Percentiles rank a stretch among this genome's conserved stretches.
Evolutionary conservation across 2,113 vertebrate genomes (phyloP).

Genomic region (Clinocottus analis): DNA sequence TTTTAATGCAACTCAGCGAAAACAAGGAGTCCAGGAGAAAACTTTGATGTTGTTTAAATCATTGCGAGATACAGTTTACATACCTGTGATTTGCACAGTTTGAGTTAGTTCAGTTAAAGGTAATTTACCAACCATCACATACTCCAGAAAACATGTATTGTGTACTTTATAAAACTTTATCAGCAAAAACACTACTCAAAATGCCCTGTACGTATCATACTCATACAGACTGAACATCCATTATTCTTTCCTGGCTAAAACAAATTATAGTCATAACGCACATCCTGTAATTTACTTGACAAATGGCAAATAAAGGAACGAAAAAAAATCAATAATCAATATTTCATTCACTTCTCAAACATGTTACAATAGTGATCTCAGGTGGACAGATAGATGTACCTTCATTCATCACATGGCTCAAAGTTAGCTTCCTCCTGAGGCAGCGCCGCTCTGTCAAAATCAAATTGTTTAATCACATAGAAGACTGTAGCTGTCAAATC

Average conservation of each 20-base stretch:
- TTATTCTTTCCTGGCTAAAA: not conserved
- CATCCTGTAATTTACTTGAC: not conserved
- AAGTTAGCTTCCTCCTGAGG: not conserved
- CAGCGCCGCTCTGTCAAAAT: not conserved
- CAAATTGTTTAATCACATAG: not conserved
- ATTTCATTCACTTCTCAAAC: not conserved
- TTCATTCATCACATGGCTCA: not conserved
- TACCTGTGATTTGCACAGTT: conserved; percentile 14
- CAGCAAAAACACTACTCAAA: not conserved
- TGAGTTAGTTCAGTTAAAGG: not conserved
- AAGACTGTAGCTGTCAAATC: not conserved
- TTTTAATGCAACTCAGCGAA: not conserved
- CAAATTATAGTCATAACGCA: not conserved
- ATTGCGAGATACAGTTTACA: not conserved
- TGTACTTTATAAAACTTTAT: not conserved
- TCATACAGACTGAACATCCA: not conserved
- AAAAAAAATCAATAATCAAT: not conserved
- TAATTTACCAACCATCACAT: not conserved
- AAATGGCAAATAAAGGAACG: not conserved
- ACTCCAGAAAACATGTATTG: not conserved
- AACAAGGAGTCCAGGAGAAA: conserved; percentile 1
- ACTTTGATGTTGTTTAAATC: conserved; percentile 12
- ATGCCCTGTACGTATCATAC: not conserved
- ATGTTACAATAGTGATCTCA: conserved; percentile 34
- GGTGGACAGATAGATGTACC: conserved; percentile 16